A percentile compares a stretch with the other conserved stretches of the same genome.
phyloP scores from a whole-genome alignment of 2,113 vertebrate species.

The Recurvirostra avosetta region DNA sequence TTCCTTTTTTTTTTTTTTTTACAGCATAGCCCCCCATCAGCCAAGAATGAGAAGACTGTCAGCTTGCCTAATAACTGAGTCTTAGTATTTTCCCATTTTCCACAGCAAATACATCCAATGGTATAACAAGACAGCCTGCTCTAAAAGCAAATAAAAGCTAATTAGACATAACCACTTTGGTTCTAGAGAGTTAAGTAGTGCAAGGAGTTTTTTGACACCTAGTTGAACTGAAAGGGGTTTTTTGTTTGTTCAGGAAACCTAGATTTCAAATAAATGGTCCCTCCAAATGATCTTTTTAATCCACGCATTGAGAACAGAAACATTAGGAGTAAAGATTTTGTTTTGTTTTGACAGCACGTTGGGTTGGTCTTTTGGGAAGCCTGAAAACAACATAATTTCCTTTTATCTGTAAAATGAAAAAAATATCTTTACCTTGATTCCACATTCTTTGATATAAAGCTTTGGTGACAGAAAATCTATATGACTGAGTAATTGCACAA shows the following conservation, averaged over 20 bases:
- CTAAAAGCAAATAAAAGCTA: not conserved
- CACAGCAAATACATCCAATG: not conserved
- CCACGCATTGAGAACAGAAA: not conserved
- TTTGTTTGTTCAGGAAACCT: not conserved
- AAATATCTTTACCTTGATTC: not conserved
- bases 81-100: not conserved
- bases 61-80: not conserved
- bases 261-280: not conserved
- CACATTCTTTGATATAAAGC: not conserved
- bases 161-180: not conserved
- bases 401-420: not conserved
- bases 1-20: not conserved
- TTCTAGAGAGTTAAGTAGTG: not conserved
- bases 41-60: not conserved
- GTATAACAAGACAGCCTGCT: not conserved
- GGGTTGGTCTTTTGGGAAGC: not conserved
- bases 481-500: not conserved
- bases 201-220: not conserved
- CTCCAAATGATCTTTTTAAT: not conserved
- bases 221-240: not conserved
- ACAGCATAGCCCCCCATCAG: not conserved
- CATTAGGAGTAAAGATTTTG: not conserved
- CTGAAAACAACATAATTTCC: constrained; percentile 22
- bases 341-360: not conserved
- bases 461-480: constrained; percentile 26